Conservation (phyloP, 2,888 invertebrate species). For the Eurytoma californica region DNA sequence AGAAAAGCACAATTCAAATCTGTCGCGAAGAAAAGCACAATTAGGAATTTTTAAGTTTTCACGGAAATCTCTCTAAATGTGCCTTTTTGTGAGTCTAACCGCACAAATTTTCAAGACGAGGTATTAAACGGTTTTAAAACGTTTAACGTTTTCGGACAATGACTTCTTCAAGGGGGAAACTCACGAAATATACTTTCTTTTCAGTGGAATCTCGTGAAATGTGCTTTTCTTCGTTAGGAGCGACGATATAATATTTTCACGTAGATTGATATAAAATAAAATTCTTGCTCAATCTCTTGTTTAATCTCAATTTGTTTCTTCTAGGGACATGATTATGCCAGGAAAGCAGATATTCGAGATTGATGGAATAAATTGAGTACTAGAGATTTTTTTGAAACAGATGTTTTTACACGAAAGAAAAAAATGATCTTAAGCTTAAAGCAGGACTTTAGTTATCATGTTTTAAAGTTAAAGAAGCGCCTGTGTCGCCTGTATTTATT, state of each 20-base stretch:
- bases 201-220: too few species aligned
- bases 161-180: too few species aligned
- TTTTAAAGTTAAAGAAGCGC: conserved; percentile 26
- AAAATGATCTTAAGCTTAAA: conserved; percentile 19
- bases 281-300: not conserved
- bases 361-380: conserved; percentile 3
- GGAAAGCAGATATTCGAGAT: conserved; percentile 62
- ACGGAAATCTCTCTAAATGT: too few species aligned
- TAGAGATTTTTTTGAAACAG: not conserved
- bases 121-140: not conserved
- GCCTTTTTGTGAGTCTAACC: conserved; percentile 18
- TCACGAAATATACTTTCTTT: too few species aligned
- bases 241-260: too few species aligned
- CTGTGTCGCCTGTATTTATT: conserved; percentile 9
- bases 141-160: not conserved
- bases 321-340: conserved; percentile 64
- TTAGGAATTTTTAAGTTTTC: too few species aligned
- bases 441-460: conserved; percentile 20
- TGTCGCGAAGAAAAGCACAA: too few species aligned
- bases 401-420: conserved; percentile 42
- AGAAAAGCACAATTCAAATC: too few species aligned
- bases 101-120: too few species aligned
- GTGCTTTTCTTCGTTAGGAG: too few species aligned
- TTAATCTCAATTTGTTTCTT: conserved; percentile 19
- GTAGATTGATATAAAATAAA: not conserved